Percentiles rank a stretch among this genome's conserved stretches.
These are phyloP conservation scores for Takifugu flavidus DNA, from an alignment of 2,113 vertebrate species.

Conservation along the genomic window DNA sequence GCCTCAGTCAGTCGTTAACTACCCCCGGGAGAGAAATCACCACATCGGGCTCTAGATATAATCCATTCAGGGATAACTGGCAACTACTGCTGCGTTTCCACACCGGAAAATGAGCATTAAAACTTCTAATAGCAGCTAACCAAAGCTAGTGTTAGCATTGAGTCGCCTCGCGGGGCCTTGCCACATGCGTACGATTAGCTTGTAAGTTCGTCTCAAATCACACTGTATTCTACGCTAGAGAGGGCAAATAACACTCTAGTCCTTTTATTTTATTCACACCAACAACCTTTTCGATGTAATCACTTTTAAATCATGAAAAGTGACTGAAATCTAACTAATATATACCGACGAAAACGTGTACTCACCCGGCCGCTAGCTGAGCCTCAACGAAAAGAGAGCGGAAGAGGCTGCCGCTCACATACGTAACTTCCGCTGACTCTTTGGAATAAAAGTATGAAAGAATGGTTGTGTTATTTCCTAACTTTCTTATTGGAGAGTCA, in stretches of 20 bases:
- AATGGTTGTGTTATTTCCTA: too few relatives aligned
- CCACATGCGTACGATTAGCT: conserved; percentile 53
- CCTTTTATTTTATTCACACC: too few relatives aligned
- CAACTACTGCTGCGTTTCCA: too few relatives aligned
- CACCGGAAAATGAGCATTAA: too few relatives aligned
- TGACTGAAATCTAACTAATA: neutral
- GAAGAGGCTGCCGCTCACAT: neutral
- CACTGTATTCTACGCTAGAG: neutral
- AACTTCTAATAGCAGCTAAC: too few relatives aligned
- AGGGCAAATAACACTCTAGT: accelerated
- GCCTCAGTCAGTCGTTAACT: neutral
- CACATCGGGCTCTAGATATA: neutral
- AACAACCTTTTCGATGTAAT: neutral
- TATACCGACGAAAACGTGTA: conserved; percentile 22
- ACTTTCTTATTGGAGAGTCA: too few relatives aligned
- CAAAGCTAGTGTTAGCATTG: conserved; percentile 8
- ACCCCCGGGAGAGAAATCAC: neutral
- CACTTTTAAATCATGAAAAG: accelerated
- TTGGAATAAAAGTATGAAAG: too few relatives aligned
- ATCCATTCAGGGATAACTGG: too few relatives aligned
- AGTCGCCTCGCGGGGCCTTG: conserved; percentile 31
- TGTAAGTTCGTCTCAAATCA: neutral
- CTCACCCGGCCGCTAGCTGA: conserved; percentile 62
- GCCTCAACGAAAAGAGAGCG: conserved; percentile 69
- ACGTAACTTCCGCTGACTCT: conserved; percentile 59